Conservation (phyloP, 2,888 invertebrate species). For the Syrista parreyssii region DNA sequence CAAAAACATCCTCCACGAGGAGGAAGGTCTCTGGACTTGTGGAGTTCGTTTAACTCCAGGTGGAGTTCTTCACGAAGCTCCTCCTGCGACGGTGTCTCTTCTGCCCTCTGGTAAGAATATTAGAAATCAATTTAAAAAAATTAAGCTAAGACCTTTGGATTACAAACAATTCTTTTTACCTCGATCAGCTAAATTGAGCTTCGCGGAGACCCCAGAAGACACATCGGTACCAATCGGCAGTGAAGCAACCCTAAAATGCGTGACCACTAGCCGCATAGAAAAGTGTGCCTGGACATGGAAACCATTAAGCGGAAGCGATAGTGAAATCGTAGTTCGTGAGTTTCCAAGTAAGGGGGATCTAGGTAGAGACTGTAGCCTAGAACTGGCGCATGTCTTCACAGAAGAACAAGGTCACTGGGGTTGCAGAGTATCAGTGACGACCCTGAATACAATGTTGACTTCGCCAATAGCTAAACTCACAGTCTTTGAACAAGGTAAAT, state of each 20-base stretch:
- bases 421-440: slow-evolving; percentile 53
- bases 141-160: slow-evolving; percentile 1
- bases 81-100: slow-evolving; percentile 58
- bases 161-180: neutral
- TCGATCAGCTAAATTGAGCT: slow-evolving; percentile 54
- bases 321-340: slow-evolving; percentile 46
- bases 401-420: slow-evolving; percentile 60
- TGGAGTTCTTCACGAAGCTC: slow-evolving; percentile 59
- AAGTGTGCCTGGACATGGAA: slow-evolving; percentile 60
- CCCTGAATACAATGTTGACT: slow-evolving; percentile 45
- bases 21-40: slow-evolving; percentile 64
- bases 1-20: slow-evolving; percentile 60
- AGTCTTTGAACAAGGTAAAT: slow-evolving; percentile 56
- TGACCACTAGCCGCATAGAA: slow-evolving; percentile 56
- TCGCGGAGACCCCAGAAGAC: slow-evolving; percentile 55
- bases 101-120: slow-evolving; percentile 54
- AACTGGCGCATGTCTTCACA: slow-evolving; percentile 39
- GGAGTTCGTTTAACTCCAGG: slow-evolving; percentile 55
- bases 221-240: slow-evolving; percentile 51
- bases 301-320: slow-evolving; percentile 42
- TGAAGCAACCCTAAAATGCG: slow-evolving; percentile 51
- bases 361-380: slow-evolving; percentile 57
- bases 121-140: neutral
- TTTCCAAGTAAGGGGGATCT: slow-evolving; percentile 57
- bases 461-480: slow-evolving; percentile 51